phyloP scores from a whole-genome alignment of 2,888 invertebrate genomes.

The Lithodes maja region DNA sequence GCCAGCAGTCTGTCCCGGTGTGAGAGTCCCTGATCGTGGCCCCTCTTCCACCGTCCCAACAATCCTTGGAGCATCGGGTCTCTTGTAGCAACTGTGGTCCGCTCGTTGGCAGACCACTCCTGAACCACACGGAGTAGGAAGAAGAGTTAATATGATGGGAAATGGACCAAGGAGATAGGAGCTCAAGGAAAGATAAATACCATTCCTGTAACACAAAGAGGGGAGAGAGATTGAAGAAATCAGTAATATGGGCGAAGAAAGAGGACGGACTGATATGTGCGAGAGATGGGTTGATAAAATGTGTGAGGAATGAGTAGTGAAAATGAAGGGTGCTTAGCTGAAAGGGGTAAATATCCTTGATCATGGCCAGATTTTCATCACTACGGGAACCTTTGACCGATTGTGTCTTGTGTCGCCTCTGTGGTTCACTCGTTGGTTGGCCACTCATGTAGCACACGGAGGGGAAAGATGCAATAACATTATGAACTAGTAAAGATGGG shows the following conservation, averaged over 20 bases:
- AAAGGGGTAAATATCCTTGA: too few species aligned
- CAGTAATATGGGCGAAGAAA: neutral
- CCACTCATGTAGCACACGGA: too few species aligned
- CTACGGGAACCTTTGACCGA: too few species aligned
- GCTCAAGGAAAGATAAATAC: neutral
- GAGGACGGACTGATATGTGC: too few species aligned
- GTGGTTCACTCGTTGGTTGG: too few species aligned
- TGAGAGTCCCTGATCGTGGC: conserved; percentile 55
- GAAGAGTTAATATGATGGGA: neutral
- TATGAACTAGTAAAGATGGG: too few species aligned
- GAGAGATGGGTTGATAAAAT: too few species aligned
- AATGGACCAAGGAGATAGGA: neutral
- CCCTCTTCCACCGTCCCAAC: conserved; percentile 63
- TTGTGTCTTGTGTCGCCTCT: too few species aligned
- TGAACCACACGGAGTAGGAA: conserved; percentile 9
- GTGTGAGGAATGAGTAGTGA: too few species aligned
- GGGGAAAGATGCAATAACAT: too few species aligned
- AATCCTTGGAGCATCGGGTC: conserved; percentile 69
- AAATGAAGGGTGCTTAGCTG: too few species aligned
- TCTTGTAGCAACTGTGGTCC: conserved; percentile 64
- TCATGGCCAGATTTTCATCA: too few species aligned
- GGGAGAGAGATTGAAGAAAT: neutral
- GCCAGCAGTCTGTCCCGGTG: conserved; percentile 67
- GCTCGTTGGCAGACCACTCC: conserved; percentile 67
- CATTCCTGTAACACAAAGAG: neutral